Conservation (phyloP, 1,140 invertebrate genomes). For the Geopemphigus sp. region DNA sequence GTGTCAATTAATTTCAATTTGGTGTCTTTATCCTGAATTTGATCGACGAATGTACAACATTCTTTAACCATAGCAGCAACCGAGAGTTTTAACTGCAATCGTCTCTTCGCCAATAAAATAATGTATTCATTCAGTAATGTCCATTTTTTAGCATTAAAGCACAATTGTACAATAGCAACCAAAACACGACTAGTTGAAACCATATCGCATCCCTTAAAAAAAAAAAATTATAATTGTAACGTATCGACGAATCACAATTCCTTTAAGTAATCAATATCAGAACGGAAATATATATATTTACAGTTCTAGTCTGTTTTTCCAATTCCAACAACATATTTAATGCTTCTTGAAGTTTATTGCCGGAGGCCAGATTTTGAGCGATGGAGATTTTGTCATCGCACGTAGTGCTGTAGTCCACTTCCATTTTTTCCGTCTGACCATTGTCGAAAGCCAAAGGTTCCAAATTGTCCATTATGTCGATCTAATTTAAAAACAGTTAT, state of each 20-base stretch:
- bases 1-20: conserved; percentile 96
- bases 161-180: conserved; percentile 92
- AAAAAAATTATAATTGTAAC: neutral
- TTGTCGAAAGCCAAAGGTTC: conserved; percentile 25
- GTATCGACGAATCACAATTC: neutral
- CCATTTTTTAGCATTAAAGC: conserved; percentile 91
- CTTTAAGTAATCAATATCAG: no score
- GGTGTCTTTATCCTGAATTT: conserved; percentile 85
- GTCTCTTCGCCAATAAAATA: conserved; percentile 83
- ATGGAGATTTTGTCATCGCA: conserved; percentile 94
- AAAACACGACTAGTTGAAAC: conserved; percentile 89
- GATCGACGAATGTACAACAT: conserved; percentile 91
- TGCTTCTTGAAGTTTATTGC: conserved; percentile 88
- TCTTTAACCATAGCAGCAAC: conserved; percentile 99
- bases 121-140: conserved; percentile 92
- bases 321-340: conserved; percentile 85
- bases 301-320: conserved; percentile 95
- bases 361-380: conserved; percentile 80
- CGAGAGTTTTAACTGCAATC: conserved; percentile 95
- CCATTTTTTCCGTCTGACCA: conserved; percentile 78
- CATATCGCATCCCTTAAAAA: conserved; percentile 82
- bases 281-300: conserved; percentile 57
- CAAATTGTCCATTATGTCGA: conserved; percentile 43
- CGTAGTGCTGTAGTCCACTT: conserved; percentile 90
- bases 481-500: neutral